Conservation (phyloP, 92 coral and sea anemone species). For the Palythoa caribaeorum region DNA sequence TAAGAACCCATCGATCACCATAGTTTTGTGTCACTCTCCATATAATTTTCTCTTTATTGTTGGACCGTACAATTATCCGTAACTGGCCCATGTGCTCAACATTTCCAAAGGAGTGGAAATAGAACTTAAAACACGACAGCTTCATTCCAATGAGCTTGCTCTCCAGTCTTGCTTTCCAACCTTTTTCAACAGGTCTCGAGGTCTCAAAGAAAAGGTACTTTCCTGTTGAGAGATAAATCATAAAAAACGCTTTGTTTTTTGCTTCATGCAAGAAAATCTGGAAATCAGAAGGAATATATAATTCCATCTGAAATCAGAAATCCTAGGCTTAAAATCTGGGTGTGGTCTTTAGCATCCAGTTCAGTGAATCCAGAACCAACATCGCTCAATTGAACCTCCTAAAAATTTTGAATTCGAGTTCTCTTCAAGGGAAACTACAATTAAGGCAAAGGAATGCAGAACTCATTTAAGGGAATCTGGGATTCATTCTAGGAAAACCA, state of each 20-base stretch:
- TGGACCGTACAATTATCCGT: constrained; percentile 63
- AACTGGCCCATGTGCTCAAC: constrained; percentile 77
- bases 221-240: constrained; percentile 51
- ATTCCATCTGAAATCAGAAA: neutral
- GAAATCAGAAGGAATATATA: neutral
- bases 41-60: constrained; percentile 59
- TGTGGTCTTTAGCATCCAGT: too few relatives aligned
- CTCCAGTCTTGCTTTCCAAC: constrained; percentile 82
- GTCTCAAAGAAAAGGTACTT: constrained; percentile 85
- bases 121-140: constrained; percentile 87
- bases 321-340: too few relatives aligned
- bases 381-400: too few relatives aligned
- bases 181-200: constrained; percentile 75
- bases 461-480: too few relatives aligned
- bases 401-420: too few relatives aligned
- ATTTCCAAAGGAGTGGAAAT: constrained; percentile 86
- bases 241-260: neutral
- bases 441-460: too few relatives aligned
- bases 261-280: too few relatives aligned
- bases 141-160: constrained; percentile 80
- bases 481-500: too few relatives aligned
- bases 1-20: constrained; percentile 80
- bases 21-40: constrained; percentile 70
- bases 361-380: too few relatives aligned
- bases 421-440: too few relatives aligned